These are phyloP conservation scores for Coptotermes formosanus DNA, from an alignment of 1,140 invertebrate genomes.

Conservation along the genomic window DNA sequence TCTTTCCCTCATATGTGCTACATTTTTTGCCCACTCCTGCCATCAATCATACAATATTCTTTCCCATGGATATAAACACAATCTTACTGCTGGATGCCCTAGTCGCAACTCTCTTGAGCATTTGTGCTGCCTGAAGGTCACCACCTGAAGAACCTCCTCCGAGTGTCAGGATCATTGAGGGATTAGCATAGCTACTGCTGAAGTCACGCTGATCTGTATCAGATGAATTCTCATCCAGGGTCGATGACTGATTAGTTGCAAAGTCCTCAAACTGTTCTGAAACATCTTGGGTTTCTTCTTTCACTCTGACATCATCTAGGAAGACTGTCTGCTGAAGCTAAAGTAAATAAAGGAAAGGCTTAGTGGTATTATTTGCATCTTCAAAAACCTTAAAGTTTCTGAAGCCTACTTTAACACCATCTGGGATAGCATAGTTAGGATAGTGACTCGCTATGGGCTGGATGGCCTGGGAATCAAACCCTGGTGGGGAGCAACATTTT, in stretches of 20 bases:
- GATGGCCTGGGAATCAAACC: too few relatives aligned
- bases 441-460: too few relatives aligned
- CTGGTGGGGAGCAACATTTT: too few relatives aligned
- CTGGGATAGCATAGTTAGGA: too few relatives aligned
- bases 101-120: background rate
- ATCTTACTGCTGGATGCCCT: slow-evolving; percentile 9
- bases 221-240: background rate
- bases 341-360: too few relatives aligned
- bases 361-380: too few relatives aligned
- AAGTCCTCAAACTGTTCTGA: background rate
- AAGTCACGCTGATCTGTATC: background rate
- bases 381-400: too few relatives aligned
- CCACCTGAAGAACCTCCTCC: background rate
- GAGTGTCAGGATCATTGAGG: background rate
- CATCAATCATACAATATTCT: too few relatives aligned
- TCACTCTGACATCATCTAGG: slow-evolving; percentile 3
- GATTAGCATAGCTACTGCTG: background rate
- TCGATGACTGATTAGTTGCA: slow-evolving; percentile 1
- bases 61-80: background rate
- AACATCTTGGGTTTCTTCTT: background rate
- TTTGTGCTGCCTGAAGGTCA: background rate
- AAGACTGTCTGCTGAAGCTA: background rate
- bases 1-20: too few relatives aligned
- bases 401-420: too few relatives aligned
- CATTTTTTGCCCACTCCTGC: too few relatives aligned